These are phyloP conservation scores for Troilus luridus DNA, from an alignment of 2,888 invertebrate species.

Conservation along the genomic window DNA sequence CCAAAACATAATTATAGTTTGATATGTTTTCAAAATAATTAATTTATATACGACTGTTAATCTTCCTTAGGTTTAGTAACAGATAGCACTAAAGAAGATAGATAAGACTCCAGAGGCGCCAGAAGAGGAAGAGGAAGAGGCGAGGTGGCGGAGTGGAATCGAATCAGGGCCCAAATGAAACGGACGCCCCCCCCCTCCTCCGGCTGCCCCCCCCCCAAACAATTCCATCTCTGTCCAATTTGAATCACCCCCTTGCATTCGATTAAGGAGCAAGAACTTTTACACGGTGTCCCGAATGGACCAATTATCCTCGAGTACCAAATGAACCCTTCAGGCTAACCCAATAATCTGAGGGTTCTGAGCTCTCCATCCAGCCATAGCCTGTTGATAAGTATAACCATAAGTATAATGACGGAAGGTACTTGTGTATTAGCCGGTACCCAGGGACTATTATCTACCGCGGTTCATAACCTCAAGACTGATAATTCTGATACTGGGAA, in stretches of 20 bases:
- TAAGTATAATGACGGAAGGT: too few species aligned
- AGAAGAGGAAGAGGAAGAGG: not conserved
- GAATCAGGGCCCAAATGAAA: conserved; percentile 38
- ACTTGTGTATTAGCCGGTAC: too few species aligned
- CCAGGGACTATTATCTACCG: too few species aligned
- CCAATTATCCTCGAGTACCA: not conserved
- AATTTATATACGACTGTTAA: too few species aligned
- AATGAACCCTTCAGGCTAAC: conserved; percentile 22
- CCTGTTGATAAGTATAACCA: too few species aligned
- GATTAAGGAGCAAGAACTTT: conserved; percentile 36
- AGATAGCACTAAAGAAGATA: too few species aligned
- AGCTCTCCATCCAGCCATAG: not conserved
- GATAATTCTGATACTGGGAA: too few species aligned
- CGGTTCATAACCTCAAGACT: too few species aligned
- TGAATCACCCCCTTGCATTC: conserved; percentile 9
- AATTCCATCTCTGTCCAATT: conserved; percentile 49
- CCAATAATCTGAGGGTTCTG: not conserved
- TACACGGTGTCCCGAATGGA: conserved; percentile 18
- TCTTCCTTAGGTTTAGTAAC: too few species aligned
- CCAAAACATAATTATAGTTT: too few species aligned
- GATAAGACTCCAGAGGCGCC: not conserved
- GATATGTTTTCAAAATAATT: too few species aligned
- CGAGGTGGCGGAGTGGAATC: conserved; percentile 3
- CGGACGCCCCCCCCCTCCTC: conserved; percentile 5
- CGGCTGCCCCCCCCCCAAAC: not conserved